Evolutionary conservation across 1,140 invertebrate species (phyloP).

Genomic region (Ganaspis sp.): DNA sequence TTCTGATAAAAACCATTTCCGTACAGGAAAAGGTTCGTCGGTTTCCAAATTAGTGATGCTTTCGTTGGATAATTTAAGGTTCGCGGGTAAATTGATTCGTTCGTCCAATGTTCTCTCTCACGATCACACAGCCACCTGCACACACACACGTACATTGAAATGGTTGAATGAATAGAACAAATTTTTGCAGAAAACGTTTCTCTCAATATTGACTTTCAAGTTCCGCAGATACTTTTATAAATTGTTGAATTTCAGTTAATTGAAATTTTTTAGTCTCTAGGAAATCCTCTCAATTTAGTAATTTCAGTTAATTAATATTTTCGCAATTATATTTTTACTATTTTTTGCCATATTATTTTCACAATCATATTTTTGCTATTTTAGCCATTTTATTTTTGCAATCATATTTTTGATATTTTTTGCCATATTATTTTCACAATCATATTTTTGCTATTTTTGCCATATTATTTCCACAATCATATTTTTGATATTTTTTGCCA

Average conservation of each 20-base stretch:
- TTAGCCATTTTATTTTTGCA: too few relatives aligned
- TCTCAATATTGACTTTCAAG: conserved; percentile 4
- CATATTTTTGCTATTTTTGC: too few relatives aligned
- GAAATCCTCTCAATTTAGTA: neutral
- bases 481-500: too few relatives aligned
- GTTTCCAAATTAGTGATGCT: conserved; percentile 20
- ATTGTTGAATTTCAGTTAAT: neutral
- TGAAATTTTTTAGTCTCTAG: neutral
- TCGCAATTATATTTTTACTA: too few relatives aligned
- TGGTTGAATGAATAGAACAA: conserved; percentile 1
- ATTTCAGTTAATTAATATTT: too few relatives aligned
- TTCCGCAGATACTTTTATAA: neutral
- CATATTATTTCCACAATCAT: too few relatives aligned
- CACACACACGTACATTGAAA: neutral
- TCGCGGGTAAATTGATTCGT: conserved; percentile 19
- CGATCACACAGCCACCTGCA: neutral
- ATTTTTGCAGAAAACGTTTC: conserved; percentile 4
- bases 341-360: too few relatives aligned
- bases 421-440: too few relatives aligned
- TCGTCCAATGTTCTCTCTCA: neutral
- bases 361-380: too few relatives aligned
- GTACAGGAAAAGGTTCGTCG: neutral
- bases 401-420: too few relatives aligned
- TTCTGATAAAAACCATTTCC: conserved; percentile 14
- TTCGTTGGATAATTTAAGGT: conserved; percentile 8